These are phyloP conservation scores for Odontothrips loti DNA, from an alignment of 2,888 invertebrate species.

Conservation along the genomic window DNA sequence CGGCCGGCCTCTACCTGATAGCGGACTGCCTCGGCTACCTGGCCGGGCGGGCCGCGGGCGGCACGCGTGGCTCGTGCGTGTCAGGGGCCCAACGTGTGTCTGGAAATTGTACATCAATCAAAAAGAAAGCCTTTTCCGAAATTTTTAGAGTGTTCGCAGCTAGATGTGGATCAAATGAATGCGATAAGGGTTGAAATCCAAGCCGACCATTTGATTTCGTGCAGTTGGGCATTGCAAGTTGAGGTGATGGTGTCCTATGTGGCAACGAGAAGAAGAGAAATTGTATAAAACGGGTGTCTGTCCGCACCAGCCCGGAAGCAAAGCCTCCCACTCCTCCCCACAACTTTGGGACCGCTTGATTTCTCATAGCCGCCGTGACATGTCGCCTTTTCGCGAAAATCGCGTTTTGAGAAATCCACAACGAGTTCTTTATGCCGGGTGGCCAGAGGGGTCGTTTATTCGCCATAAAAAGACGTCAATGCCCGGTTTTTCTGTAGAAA, in stretches of 20 bases:
- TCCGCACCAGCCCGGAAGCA: neutral
- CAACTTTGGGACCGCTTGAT: neutral
- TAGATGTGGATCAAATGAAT: no score
- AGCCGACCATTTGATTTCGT: no score
- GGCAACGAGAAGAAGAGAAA: neutral
- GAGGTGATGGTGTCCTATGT: no score
- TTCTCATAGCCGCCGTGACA: neutral
- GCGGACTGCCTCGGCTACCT: no score
- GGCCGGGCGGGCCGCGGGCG: no score
- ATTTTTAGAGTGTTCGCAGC: no score
- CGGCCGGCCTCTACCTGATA: neutral
- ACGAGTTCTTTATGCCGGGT: neutral
- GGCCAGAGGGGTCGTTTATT: neutral
- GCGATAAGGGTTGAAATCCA: no score
- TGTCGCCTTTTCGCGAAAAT: neutral
- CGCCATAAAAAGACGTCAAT: constrained; percentile 24
- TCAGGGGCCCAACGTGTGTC: neutral
- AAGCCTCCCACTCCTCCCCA: neutral
- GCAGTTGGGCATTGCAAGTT: no score
- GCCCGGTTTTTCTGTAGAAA: constrained; percentile 4
- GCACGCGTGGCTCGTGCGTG: neutral
- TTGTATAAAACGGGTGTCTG: no score
- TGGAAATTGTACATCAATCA: no score
- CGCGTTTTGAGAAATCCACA: neutral
- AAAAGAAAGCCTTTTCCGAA: no score